A percentile compares a stretch with the other conserved stretches of the same genome.
phyloP scores from a whole-genome alignment of 2,797 vertebrate species.

The Enteromius anoplus region DNA sequence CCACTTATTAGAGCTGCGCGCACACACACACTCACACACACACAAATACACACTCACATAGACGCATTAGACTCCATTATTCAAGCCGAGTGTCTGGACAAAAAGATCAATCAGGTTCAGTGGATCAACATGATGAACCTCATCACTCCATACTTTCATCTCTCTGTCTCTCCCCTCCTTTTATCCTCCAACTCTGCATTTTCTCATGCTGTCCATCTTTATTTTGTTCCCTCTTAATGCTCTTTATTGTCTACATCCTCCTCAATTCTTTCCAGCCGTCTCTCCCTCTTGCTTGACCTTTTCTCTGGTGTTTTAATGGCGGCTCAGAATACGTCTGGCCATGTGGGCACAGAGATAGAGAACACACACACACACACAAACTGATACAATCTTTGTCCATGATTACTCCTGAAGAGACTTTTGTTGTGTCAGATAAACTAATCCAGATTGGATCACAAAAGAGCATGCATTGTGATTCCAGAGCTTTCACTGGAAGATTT shows the following conservation, averaged over 20 bases:
- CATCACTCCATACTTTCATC: slow-evolving; percentile 46
- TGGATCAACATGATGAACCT: slow-evolving; percentile 52
- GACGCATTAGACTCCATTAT: slow-evolving; percentile 42
- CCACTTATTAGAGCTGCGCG: slow-evolving; percentile 30
- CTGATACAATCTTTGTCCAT: slow-evolving; percentile 21
- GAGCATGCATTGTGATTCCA: slow-evolving; percentile 28
- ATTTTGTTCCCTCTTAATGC: slow-evolving; percentile 22
- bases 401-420: slow-evolving; percentile 41
- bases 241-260: slow-evolving; percentile 42
- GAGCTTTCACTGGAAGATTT: slow-evolving; percentile 20
- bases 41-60: slow-evolving; percentile 2
- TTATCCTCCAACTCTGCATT: slow-evolving; percentile 45
- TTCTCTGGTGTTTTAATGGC: slow-evolving; percentile 35
- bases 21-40: neutral
- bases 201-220: slow-evolving; percentile 46
- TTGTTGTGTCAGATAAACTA: slow-evolving; percentile 38
- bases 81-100: slow-evolving; percentile 47
- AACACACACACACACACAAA: slow-evolving; percentile 6
- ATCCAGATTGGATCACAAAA: slow-evolving; percentile 45
- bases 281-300: slow-evolving; percentile 44
- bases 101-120: slow-evolving; percentile 51
- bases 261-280: slow-evolving; percentile 26
- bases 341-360: slow-evolving; percentile 36
- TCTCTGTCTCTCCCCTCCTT: slow-evolving; percentile 40
- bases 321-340: slow-evolving; percentile 26